Evolutionary conservation across 2,797 vertebrate species (phyloP).

Genomic region (Microhierax caerulescens): DNA sequence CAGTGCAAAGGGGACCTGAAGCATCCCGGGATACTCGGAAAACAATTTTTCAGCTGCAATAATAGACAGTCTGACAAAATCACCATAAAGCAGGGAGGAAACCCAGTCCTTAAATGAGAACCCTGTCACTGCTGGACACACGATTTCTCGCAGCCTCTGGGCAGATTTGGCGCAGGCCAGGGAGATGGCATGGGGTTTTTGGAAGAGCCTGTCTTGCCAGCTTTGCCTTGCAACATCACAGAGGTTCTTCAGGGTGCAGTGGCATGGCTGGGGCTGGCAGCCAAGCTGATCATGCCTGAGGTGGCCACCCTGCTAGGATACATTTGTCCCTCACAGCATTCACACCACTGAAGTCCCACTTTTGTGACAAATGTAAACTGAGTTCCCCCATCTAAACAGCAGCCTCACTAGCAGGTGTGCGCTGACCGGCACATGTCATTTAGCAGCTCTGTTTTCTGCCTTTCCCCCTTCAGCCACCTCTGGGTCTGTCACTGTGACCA

Average conservation of each 20-base stretch:
- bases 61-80: not conserved
- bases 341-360: conserved; percentile 37
- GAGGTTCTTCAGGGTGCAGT: not conserved
- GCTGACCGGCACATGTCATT: not conserved
- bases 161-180: not conserved
- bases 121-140: not conserved
- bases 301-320: conserved; percentile 30
- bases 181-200: not conserved
- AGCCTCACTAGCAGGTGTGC: conserved; percentile 47
- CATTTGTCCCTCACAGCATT: conserved; percentile 60
- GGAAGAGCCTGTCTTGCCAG: not conserved
- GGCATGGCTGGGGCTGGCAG: not conserved
- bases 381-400: conserved; percentile 42
- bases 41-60: not conserved
- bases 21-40: not conserved
- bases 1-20: not conserved
- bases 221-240: not conserved
- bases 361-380: conserved; percentile 55
- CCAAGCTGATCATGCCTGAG: not conserved
- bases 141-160: not conserved
- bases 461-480: not conserved
- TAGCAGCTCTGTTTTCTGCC: not conserved
- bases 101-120: not conserved
- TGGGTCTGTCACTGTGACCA: not conserved
- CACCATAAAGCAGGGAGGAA: not conserved